Evolutionary conservation across 2,888 invertebrate genomes (phyloP).

Genomic region (Auanema freiburgensis): DNA sequence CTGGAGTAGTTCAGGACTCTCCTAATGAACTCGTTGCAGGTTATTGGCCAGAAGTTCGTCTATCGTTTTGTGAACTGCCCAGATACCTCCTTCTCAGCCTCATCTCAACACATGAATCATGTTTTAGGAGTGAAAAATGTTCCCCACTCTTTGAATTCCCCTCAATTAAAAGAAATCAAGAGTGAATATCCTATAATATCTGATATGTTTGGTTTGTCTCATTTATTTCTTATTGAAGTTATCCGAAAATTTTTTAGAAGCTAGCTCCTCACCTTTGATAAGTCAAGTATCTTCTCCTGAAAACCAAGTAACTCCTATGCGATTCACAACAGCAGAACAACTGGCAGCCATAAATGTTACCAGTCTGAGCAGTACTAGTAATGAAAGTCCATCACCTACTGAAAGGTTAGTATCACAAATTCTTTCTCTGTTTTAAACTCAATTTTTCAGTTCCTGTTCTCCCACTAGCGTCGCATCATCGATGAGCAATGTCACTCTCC

Average conservation of each 20-base stretch:
- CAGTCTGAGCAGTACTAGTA: constrained; percentile 14
- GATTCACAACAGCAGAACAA: neutral
- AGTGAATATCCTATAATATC: too few species aligned
- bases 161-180: too few species aligned
- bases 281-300: neutral
- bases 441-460: constrained; percentile 24
- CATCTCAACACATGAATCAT: neutral
- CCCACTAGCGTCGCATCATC: constrained; percentile 24
- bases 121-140: neutral
- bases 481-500: constrained; percentile 14
- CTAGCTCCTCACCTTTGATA: neutral
- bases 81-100: constrained; percentile 11
- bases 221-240: too few species aligned
- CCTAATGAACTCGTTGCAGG: constrained; percentile 21
- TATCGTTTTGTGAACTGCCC: constrained; percentile 61
- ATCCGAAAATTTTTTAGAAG: too few species aligned
- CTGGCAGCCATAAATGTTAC: constrained; percentile 17
- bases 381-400: constrained; percentile 31
- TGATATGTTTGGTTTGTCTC: too few species aligned
- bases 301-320: neutral
- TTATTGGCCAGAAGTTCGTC: constrained; percentile 65
- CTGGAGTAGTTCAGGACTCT: neutral
- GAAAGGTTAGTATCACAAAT: constrained; percentile 21
- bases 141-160: neutral
- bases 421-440: neutral